A percentile compares a stretch with the other conserved stretches of the same genome.
Evolutionary conservation across 2,888 invertebrate genomes (phyloP).

Genomic region (Gisinianus flammeolus): DNA sequence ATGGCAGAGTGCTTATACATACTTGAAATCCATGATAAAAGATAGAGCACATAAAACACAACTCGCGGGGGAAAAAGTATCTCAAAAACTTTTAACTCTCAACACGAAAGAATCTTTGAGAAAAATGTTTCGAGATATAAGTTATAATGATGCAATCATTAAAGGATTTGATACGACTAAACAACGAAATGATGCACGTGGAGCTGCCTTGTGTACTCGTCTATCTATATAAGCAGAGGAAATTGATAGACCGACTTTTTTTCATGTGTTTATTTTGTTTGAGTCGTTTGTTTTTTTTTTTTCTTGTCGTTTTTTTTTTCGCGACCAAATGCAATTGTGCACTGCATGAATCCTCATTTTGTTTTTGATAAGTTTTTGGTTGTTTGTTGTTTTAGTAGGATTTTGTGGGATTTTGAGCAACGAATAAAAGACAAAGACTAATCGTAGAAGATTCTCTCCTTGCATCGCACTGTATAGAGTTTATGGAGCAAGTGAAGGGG

Average conservation of each 20-base stretch:
- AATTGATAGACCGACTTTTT: conserved; percentile 6
- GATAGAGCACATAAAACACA: not conserved
- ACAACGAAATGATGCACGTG: not conserved
- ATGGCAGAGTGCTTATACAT: too few relatives aligned
- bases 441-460: too few relatives aligned
- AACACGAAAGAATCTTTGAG: not conserved
- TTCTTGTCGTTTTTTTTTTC: not conserved
- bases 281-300: not conserved
- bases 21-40: too few relatives aligned
- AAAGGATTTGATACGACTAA: not conserved
- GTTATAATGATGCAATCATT: not conserved
- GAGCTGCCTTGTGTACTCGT: not conserved
- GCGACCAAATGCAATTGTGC: not conserved
- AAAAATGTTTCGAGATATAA: not conserved
- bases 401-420: not conserved
- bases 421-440: too few relatives aligned
- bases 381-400: not conserved
- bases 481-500: too few relatives aligned
- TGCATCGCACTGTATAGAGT: too few relatives aligned
- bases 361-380: not conserved
- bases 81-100: not conserved
- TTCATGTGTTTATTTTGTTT: not conserved
- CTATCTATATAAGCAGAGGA: too few relatives aligned
- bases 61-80: not conserved
- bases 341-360: conserved; percentile 8